Percentiles rank a stretch among this genome's conserved stretches.
phyloP scores from a whole-genome alignment of 1,140 invertebrate species.

The Orius insidiosus region DNA sequence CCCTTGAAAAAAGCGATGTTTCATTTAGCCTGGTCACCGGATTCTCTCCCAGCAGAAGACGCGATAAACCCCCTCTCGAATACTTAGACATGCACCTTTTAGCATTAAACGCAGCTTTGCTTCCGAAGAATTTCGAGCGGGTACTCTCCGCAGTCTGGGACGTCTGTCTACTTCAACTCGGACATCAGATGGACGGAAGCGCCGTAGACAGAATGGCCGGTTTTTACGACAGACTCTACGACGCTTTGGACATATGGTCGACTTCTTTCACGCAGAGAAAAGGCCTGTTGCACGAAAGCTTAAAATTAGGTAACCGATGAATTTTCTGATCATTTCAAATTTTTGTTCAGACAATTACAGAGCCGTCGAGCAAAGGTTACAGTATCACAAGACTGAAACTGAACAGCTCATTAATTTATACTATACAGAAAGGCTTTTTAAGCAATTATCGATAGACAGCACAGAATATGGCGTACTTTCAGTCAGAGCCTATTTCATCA shows the following conservation, averaged over 20 bases:
- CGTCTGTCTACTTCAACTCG: conserved; percentile 60
- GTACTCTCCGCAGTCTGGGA: conserved; percentile 61
- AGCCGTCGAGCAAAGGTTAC: conserved; percentile 55
- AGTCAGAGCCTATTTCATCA: conserved; percentile 67
- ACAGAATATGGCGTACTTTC: conserved; percentile 41
- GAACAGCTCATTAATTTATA: conserved; percentile 68
- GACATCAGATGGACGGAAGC: conserved; percentile 52
- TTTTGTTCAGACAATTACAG: conserved; percentile 33
- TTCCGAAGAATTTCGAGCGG: conserved; percentile 68
- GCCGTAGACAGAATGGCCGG: conserved; percentile 46
- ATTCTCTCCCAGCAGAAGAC: conserved; percentile 67
- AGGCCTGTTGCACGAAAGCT: conserved; percentile 55
- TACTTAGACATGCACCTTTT: conserved; percentile 69
- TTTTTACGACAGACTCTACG: conserved; percentile 69
- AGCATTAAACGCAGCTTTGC: conserved; percentile 54
- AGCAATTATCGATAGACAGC: conserved; percentile 34
- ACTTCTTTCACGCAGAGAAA: conserved; percentile 81
- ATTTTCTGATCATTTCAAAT: neutral
- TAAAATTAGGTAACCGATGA: conserved; percentile 38
- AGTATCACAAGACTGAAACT: conserved; percentile 71
- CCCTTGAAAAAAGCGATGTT: conserved; percentile 80
- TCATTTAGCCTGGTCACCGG: conserved; percentile 92
- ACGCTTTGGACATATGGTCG: conserved; percentile 68
- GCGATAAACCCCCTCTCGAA: conserved; percentile 75
- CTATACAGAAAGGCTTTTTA: conserved; percentile 62